phyloP scores from a whole-genome alignment of 2,113 vertebrate genomes.

The Xenopus borealis region DNA sequence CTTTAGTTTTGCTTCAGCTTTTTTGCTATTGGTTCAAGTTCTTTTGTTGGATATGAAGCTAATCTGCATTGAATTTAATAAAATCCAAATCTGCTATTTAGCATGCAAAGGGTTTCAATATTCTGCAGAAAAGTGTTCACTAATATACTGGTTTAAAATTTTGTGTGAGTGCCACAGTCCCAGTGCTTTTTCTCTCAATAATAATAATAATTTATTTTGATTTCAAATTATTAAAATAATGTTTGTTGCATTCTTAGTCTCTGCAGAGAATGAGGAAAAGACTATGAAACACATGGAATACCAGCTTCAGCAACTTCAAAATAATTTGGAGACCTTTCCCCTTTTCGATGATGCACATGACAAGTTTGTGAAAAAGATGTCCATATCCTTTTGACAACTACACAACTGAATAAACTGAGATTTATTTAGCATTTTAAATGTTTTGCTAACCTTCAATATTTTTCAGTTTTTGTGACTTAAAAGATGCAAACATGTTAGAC shows the following conservation, averaged over 20 bases:
- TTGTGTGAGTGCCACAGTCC: too few species aligned
- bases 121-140: too few species aligned
- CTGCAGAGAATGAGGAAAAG: constrained; percentile 66
- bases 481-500: constrained; percentile 29
- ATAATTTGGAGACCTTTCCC: constrained; percentile 91
- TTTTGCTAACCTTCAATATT: constrained; percentile 49
- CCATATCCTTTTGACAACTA: constrained; percentile 87
- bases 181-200: too few species aligned
- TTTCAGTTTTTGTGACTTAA: constrained; percentile 27
- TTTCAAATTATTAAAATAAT: constrained; percentile 47
- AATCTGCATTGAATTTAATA: too few species aligned
- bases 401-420: constrained; percentile 45
- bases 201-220: constrained; percentile 59
- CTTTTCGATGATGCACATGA: constrained; percentile 82
- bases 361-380: constrained; percentile 93
- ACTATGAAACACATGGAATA: constrained; percentile 92
- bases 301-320: constrained; percentile 94
- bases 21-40: too few species aligned
- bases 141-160: too few species aligned
- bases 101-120: too few species aligned
- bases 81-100: too few species aligned
- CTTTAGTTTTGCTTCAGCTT: too few species aligned
- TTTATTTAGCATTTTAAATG: constrained; percentile 49
- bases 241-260: constrained; percentile 55
- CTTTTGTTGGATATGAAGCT: too few species aligned